Base-by-base conservation (phyloP, 1,140 invertebrate species). In the Sycobia sp. region DNA sequence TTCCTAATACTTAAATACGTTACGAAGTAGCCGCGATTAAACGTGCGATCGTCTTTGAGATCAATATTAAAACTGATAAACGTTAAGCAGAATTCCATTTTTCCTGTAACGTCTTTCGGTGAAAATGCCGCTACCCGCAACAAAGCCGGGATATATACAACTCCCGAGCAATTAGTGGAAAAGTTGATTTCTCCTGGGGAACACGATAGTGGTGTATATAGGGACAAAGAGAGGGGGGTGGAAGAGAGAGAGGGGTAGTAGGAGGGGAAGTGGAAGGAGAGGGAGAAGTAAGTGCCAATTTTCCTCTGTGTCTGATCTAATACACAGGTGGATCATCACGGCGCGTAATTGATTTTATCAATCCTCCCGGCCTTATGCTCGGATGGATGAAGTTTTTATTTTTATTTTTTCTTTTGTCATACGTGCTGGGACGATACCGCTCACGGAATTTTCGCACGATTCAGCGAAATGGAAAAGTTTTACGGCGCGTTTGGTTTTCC, bases 171-270 rank as follows among this genome's bases (percentile, higher is more conserved):
- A 56, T 56, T 56, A 56, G n/a, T 27, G 27, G 38, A 32, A 56
- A 44, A 44, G 25, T 56, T 56, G 27, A 56, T 56, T 56, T 56
- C 54, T 56, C 54, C 13, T 32, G 54, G 23, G 51, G 23, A 11
- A 16, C n/a, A n/a, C n/a, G n/a, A n/a, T n/a, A n/a, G n/a, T n/a
- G n/a, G n/a, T n/a, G n/a, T n/a, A n/a, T n/a, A n/a, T n/a, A n/a
- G n/a, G n/a, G n/a, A n/a, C n/a, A n/a, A n/a, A n/a, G n/a, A n/a
- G n/a, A 41, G 14, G 36, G 9, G 22, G 27, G 27, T 23, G 14
- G 14, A 25, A 55, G 27, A 55, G n/a, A 36, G 50, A 20, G 27
- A 38, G 58, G 29, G 43, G 23, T 2, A 27, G 5, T 18, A 27
- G 25, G 47, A 50, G 22, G 23, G n/a, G 16, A 51, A 29, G 46